Conservation (phyloP, 2,113 vertebrate genomes). For the Elaphurus davidianus region DNA sequence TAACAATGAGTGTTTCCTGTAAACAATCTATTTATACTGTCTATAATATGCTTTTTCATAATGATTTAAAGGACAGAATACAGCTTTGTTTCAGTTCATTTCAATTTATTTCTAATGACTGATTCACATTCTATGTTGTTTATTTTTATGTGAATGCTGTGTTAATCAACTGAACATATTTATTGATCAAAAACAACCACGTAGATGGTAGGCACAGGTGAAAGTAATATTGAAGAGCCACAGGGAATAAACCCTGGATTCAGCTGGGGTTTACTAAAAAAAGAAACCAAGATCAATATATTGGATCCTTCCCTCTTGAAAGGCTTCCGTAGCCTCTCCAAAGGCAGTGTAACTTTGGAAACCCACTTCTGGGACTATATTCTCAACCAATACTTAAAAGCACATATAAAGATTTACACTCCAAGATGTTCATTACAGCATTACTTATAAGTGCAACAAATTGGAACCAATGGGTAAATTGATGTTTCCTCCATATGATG, state of each 20-base stretch:
- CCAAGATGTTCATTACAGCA: background rate
- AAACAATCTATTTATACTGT: background rate
- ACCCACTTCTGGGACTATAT: conserved; percentile 16
- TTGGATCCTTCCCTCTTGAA: conserved; percentile 17
- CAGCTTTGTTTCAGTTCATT: background rate
- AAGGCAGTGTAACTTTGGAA: conserved; percentile 12
- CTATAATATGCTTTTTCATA: background rate
- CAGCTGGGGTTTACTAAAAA: conserved; percentile 34
- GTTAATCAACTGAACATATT: background rate
- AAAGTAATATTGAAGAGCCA: background rate
- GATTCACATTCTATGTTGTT: background rate
- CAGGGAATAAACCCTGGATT: background rate
- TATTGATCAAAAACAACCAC: background rate
- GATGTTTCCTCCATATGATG: background rate
- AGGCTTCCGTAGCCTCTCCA: conserved; percentile 3
- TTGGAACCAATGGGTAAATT: background rate
- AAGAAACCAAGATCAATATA: conserved; percentile 18
- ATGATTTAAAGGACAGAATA: background rate
- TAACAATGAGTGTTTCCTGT: background rate
- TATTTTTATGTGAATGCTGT: background rate
- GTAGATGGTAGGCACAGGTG: background rate
- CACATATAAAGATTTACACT: background rate
- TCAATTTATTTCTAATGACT: background rate
- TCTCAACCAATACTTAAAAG: background rate
- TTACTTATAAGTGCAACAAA: background rate